These are phyloP conservation scores for Podabrus alpinus DNA, from an alignment of 2,888 invertebrate species.

Conservation along the genomic window DNA sequence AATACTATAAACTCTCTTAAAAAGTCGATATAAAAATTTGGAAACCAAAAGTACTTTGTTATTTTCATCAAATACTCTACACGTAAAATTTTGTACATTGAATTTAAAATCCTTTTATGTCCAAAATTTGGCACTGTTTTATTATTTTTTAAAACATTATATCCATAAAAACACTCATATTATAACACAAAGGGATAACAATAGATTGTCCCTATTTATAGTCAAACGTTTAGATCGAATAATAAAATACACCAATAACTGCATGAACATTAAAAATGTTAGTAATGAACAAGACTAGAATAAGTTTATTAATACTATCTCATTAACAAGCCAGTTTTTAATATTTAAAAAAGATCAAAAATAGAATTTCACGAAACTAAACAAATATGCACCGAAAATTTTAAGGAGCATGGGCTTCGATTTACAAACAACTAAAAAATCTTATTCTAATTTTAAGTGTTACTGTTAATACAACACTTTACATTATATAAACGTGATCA, in stretches of 20 bases:
- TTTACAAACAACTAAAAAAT: conserved; percentile 17
- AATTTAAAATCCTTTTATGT: conserved; percentile 22
- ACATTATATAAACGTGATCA: conserved; percentile 47
- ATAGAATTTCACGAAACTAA: background rate
- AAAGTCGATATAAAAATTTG: background rate
- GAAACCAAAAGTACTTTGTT: background rate
- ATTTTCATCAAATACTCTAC: conserved; percentile 11
- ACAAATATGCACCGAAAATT: background rate
- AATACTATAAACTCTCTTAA: background rate
- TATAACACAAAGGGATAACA: conserved; percentile 51
- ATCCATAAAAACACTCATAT: conserved; percentile 43
- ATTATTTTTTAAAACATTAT: conserved; percentile 18
- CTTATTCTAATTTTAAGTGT: conserved; percentile 26
- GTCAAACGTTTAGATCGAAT: conserved; percentile 52
- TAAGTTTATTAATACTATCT: conserved; percentile 36
- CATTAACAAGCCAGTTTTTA: conserved; percentile 40
- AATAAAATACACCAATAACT: conserved; percentile 45
- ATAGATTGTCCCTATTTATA: conserved; percentile 57
- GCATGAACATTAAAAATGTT: conserved; percentile 41
- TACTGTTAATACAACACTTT: conserved; percentile 45
- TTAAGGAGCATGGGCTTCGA: background rate
- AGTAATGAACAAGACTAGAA: conserved; percentile 42
- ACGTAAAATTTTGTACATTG: conserved; percentile 46
- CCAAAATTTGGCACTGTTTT: conserved; percentile 27
- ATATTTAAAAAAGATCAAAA: conserved; percentile 12